Conservation (phyloP, 2,113 vertebrate species). For the Syrrhaptes paradoxus region DNA sequence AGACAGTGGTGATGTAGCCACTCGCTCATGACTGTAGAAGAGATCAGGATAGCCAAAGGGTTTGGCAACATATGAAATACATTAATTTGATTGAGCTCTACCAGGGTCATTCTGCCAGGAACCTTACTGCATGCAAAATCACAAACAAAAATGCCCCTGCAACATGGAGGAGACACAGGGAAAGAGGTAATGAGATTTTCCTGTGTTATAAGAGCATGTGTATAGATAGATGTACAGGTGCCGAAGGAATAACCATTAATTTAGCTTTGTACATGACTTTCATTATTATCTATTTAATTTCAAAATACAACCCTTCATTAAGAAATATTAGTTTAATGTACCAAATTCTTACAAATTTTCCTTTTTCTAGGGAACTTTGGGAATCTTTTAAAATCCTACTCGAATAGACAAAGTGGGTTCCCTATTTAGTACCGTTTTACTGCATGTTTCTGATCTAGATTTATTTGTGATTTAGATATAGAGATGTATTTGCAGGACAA, state of each 20-base stretch:
- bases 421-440: background rate
- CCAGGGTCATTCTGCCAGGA: background rate
- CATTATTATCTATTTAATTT: background rate
- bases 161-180: background rate
- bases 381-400: background rate
- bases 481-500: background rate
- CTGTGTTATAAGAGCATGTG: background rate
- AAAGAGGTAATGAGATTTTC: background rate
- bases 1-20: fast-evolving
- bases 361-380: background rate
- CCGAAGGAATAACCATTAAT: background rate
- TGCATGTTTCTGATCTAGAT: background rate
- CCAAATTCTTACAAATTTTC: background rate
- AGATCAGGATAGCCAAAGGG: background rate
- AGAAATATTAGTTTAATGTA: background rate
- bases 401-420: background rate
- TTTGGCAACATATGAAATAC: background rate
- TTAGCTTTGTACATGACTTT: background rate
- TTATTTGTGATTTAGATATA: background rate
- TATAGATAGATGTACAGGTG: background rate
- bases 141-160: background rate
- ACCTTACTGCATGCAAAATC: background rate
- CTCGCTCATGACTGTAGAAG: background rate
- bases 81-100: background rate
- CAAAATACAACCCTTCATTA: background rate